Base-by-base conservation (phyloP, 2,113 vertebrate genomes). In the Clarias macrocephalus region DNA sequence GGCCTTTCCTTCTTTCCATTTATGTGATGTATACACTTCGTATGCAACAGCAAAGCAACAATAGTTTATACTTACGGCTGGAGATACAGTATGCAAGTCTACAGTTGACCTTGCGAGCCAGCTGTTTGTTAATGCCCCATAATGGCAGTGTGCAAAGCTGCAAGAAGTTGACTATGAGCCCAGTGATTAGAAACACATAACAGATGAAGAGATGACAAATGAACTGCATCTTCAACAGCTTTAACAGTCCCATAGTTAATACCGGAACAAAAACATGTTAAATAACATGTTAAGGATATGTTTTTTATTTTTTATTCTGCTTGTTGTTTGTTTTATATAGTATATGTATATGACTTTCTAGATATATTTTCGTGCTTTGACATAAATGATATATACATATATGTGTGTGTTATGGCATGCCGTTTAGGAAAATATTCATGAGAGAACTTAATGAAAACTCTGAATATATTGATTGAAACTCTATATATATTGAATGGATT, bases 131-230 rank as follows among this genome's bases (percentile, higher is more conserved):
- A 92, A 99, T 81, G 16, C 95, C 94, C 98, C 98, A 98, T 89
- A 99, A 92, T 3, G 96, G 89, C 81, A 97, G 95, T 0, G 97
- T 98, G 89, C 95, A 95, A 77, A 99, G 89, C 92, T 99, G 98
- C 86, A 98, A 76, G 85, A 96, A 87, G 94, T 99, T 99, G 91
- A 99, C 42, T 11, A 99, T 95, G 68, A 99, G 92, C 86, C 98
- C 98, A 28, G 96, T 98, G 88, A 93, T 94, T 91, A 99, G 95
- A 92, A 99, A 99, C 89, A 99, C 97, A 28, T 97, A 99, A 91
- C 96, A 96, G 93, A 99, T 95, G 91, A 99, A 85, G 62, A 99
- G 95, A 18, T 97, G 97, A 90, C 95, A 96, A 92, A 99, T 90
- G 88, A 99, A 97, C 91, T 98, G 97, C 28, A 97, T 97, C 92